Percentiles rank a stretch among this genome's conserved stretches.
Conservation (phyloP, 2,797 vertebrate genomes). For the Myripristis jacobus region DNA sequence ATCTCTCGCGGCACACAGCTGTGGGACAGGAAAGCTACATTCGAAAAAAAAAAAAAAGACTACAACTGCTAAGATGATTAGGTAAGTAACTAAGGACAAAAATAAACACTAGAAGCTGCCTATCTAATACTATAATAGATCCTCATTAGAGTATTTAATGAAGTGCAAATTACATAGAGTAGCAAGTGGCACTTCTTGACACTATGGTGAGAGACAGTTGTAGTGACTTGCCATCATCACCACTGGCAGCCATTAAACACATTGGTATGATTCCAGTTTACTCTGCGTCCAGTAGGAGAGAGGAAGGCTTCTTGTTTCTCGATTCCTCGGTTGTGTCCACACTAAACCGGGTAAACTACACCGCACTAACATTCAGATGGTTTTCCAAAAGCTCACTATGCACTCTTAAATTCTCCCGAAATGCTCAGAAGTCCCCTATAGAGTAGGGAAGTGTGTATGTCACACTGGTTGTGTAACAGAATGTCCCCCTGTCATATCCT, state of each 20-base stretch:
- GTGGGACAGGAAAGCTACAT: not conserved
- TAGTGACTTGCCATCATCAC: conserved; percentile 8
- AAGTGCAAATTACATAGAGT: conserved; percentile 13
- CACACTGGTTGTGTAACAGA: too few relatives aligned
- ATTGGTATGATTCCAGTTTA: conserved; percentile 35
- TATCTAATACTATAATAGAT: too few relatives aligned
- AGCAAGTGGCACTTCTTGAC: conserved; percentile 24
- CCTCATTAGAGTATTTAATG: not conserved
- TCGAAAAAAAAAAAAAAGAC: not conserved
- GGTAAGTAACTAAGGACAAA: not conserved
- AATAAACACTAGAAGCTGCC: not conserved
- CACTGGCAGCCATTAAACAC: conserved; percentile 25
- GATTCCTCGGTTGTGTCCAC: conserved; percentile 49
- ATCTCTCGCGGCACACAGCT: conserved; percentile 2
- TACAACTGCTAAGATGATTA: not conserved
- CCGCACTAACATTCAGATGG: too few relatives aligned
- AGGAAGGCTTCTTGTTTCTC: conserved; percentile 31
- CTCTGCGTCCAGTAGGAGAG: conserved; percentile 24
- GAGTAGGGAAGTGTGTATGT: too few relatives aligned
- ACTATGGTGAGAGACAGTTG: conserved; percentile 11
- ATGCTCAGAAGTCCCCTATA: too few relatives aligned
- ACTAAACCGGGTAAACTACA: too few relatives aligned
- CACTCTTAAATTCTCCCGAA: too few relatives aligned
- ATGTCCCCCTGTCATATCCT: too few relatives aligned
- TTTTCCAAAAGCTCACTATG: too few relatives aligned